These are phyloP conservation scores for Micrastur ruficollis DNA, from an alignment of 2,797 vertebrate genomes.

Conservation along the genomic window DNA sequence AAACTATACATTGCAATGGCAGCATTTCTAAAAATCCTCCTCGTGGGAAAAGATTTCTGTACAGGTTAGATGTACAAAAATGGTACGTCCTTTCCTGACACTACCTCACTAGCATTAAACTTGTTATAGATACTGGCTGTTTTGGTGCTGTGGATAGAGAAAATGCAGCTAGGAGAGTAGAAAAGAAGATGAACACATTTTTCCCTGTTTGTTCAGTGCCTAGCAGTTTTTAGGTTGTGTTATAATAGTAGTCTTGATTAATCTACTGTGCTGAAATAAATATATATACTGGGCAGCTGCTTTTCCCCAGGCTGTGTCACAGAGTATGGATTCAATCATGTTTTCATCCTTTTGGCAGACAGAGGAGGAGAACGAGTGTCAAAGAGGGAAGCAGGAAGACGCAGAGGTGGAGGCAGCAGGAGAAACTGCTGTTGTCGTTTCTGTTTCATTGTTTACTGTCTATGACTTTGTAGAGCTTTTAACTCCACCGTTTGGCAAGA, in stretches of 20 bases:
- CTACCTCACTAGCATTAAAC: neutral
- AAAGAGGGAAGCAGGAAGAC: conserved; percentile 8
- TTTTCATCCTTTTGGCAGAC: conserved; percentile 29
- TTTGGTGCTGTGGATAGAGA: neutral
- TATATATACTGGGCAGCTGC: neutral
- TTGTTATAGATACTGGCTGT: neutral
- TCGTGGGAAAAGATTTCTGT: neutral
- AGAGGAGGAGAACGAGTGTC: neutral
- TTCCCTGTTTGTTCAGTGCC: neutral
- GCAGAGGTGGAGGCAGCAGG: conserved; percentile 30
- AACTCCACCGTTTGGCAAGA: conserved; percentile 55
- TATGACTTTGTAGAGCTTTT: conserved; percentile 56
- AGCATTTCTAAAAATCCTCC: neutral
- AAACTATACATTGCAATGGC: neutral
- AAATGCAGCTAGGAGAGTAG: neutral
- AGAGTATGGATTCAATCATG: neutral
- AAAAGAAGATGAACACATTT: neutral
- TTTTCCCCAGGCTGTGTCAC: conserved; percentile 22
- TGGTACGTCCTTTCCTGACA: neutral
- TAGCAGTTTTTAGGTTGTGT: neutral
- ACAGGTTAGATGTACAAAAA: neutral
- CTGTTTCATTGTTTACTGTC: conserved; percentile 55
- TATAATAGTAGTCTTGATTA: neutral
- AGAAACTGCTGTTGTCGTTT: conserved; percentile 33
- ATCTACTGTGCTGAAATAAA: neutral